A percentile compares a stretch with the other conserved stretches of the same genome.
Evolutionary conservation across 2,888 invertebrate species (phyloP).

Genomic region (Philonicus albiceps): DNA sequence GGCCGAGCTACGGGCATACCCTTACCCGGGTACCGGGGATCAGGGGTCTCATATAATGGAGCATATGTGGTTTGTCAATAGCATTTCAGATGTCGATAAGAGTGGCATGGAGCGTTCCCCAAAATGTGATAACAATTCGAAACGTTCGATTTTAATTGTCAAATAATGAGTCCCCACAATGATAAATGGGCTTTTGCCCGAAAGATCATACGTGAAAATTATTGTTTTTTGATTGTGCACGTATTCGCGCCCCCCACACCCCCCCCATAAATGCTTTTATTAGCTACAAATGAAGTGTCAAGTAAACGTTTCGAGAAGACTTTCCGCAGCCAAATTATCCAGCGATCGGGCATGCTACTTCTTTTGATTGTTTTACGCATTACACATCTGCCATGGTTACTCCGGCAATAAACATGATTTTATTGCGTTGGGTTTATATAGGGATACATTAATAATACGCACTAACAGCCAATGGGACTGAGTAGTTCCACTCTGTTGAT

Average conservation of each 20-base stretch:
- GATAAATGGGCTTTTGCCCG: slow-evolving; percentile 16
- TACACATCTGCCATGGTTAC: not conserved
- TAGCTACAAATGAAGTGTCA: slow-evolving; percentile 46
- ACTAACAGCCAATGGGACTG: not conserved
- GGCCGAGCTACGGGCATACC: not conserved
- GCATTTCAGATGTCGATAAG: slow-evolving; percentile 33
- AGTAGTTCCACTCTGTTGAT: not conserved
- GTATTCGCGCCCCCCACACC: slow-evolving; percentile 22
- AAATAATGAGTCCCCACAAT: slow-evolving; percentile 39
- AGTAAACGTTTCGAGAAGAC: slow-evolving; percentile 12
- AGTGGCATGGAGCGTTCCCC: not conserved
- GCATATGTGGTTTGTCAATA: slow-evolving; percentile 30
- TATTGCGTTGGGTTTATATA: not conserved
- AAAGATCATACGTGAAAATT: slow-evolving; percentile 38
- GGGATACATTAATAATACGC: not conserved
- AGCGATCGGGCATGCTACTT: not conserved
- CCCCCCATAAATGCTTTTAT: slow-evolving; percentile 44
- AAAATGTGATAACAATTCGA: slow-evolving; percentile 39
- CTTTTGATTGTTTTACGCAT: not conserved
- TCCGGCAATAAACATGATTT: not conserved
- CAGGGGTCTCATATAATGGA: not conserved
- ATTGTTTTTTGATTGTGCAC: slow-evolving; percentile 45
- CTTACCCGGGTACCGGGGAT: not conserved
- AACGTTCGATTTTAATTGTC: slow-evolving; percentile 42
- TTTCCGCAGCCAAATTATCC: not conserved